These are phyloP conservation scores for Rhamphomyia laevipes DNA, from an alignment of 2,888 invertebrate species.

Conservation along the genomic window DNA sequence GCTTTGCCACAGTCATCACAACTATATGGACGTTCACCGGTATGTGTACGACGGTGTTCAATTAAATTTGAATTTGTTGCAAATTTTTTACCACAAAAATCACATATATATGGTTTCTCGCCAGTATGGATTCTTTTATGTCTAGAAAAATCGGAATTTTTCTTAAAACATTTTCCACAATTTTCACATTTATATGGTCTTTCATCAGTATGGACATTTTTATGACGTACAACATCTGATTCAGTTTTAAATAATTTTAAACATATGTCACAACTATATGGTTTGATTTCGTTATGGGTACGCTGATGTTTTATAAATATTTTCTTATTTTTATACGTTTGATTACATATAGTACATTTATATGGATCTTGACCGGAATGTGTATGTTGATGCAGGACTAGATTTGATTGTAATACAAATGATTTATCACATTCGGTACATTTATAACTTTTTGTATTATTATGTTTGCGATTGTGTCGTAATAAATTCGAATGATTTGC, in stretches of 20 bases:
- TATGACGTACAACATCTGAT: neutral
- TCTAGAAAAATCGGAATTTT: neutral
- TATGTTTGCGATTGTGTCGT: neutral
- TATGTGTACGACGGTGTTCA: neutral
- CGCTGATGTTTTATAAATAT: neutral
- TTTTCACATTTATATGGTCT: neutral
- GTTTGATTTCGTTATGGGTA: neutral
- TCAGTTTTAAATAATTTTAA: neutral
- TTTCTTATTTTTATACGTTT: neutral
- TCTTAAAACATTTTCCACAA: neutral
- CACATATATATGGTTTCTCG: neutral
- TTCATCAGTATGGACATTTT: neutral
- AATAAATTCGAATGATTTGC: neutral
- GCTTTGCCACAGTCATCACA: neutral
- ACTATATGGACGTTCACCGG: neutral
- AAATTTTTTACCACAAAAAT: neutral
- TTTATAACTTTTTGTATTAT: neutral
- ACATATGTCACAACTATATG: neutral
- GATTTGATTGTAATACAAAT: neutral
- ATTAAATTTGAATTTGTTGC: neutral
- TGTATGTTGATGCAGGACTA: neutral
- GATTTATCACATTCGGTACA: neutral
- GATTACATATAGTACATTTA: neutral
- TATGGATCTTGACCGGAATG: neutral
- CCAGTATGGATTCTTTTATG: neutral